Evolutionary conservation across 2,797 vertebrate genomes (phyloP).

Genomic region (Lagocephalus sceleratus): DNA sequence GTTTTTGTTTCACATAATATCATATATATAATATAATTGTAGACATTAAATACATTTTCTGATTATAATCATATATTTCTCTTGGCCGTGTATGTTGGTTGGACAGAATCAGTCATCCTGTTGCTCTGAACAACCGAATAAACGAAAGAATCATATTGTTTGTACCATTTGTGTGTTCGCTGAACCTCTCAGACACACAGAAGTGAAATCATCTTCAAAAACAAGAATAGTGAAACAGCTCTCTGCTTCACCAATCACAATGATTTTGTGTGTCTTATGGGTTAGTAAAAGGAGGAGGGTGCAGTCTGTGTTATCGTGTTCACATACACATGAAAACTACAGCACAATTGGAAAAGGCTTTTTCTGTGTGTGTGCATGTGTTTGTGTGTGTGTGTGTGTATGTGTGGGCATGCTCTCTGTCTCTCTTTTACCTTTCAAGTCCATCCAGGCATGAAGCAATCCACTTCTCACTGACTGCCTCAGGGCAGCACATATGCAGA

Average conservation of each 20-base stretch:
- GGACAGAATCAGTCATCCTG: background rate
- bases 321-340: conserved; percentile 35
- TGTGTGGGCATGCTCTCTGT: conserved; percentile 42
- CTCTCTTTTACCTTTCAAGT: conserved; percentile 63
- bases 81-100: background rate
- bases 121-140: background rate
- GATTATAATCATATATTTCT: background rate
- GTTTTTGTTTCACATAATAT: background rate
- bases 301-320: conserved; percentile 34
- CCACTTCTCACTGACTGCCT: conserved; percentile 42
- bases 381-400: conserved; percentile 17
- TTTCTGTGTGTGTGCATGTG: conserved; percentile 24
- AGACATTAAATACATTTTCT: background rate
- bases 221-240: background rate
- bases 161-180: no score
- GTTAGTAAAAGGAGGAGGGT: conserved; percentile 27
- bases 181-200: no score
- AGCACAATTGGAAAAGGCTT: conserved; percentile 30
- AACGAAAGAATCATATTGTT: no score
- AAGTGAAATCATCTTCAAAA: conserved; percentile 2
- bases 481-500: conserved; percentile 14
- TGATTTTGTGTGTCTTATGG: conserved; percentile 13
- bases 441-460: conserved; percentile 67
- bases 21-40: background rate
- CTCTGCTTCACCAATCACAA: conserved; percentile 7